Base-by-base conservation (phyloP, 2,888 invertebrate species). In the Brenthis daphne region DNA sequence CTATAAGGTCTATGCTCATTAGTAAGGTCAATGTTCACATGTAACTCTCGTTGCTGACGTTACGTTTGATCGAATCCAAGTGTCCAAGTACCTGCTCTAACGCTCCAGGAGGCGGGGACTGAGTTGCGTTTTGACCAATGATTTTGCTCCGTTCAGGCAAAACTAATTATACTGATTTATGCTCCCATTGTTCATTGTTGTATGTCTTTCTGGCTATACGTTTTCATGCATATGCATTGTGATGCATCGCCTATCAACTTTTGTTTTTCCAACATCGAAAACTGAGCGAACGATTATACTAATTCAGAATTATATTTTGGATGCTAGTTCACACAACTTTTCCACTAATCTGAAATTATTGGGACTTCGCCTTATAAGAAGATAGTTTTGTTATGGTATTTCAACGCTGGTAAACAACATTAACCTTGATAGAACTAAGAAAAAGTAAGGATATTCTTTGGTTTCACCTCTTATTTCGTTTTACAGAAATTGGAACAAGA, bases 131-230 rank as follows among this genome's bases (percentile, higher is more conserved):
- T 94, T 94, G 94, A 94, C 95, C 95, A 95, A 95, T 95, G 94
- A 94, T 89, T 94, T 87, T 87, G 88, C 94, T 91, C 88, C 92
- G 92, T 90, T 87, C 86, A 83, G 83, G 86, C 92, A 94, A 95
- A 96, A 96, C 96, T 96, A 97, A 97, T 97, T 97, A 97, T 96
- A 95, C 96, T 96, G 96, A 97, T 97, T 97, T 97, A 97, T 97
- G 96, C 95, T 93, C 94, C 96, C 96, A 97, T 97, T 97, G 96
- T 96, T 95, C 96, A 96, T 96, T 96, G 96, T 96, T 95, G 94
- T 93, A 93, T 93, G 87, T 90, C 90, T 89, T 87, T 89, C 93
- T 92, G 74, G 76, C 77, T 79, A 76, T 78, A 78, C 79, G 74
- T 74, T 77, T 76, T 70, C 81, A 83, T 85, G 85, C 87, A 84